A percentile compares a stretch with the other conserved stretches of the same genome.
Conservation (phyloP, 1,140 invertebrate species). For the Drosophila ohnishii region DNA sequence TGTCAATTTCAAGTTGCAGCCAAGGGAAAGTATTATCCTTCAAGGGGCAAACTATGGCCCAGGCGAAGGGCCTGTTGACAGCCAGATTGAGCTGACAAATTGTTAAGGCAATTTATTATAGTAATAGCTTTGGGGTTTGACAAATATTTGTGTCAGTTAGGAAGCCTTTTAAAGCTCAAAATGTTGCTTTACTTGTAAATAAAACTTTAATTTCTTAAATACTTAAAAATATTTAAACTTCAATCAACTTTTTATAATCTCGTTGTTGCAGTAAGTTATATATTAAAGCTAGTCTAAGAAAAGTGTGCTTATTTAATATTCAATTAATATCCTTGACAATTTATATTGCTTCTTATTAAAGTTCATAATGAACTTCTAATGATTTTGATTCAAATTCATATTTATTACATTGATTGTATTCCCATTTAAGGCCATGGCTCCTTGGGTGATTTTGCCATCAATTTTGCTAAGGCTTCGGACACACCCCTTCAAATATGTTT, state of each 20-base stretch:
- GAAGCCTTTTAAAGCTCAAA: not conserved
- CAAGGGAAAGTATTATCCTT: slow-evolving; percentile 11
- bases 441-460: slow-evolving; percentile 1
- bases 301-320: not conserved
- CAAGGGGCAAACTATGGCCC: slow-evolving; percentile 1
- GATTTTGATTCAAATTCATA: no score
- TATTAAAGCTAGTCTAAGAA: not conserved
- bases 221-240: no score
- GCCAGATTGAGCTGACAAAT: slow-evolving; percentile 64
- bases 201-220: no score
- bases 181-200: not conserved
- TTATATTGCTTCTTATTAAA: no score
- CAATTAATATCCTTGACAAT: not conserved
- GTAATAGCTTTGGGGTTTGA: slow-evolving; percentile 3
- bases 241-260: not conserved
- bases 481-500: not conserved
- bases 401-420: no score
- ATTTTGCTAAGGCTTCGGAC: not conserved
- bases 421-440: not conserved
- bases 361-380: no score
- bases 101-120: slow-evolving; percentile 60
- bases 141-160: not conserved
- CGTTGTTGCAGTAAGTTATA: not conserved
- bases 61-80: slow-evolving; percentile 49
- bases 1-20: slow-evolving; percentile 53